Percentiles rank a stretch among this genome's conserved stretches.
phyloP scores from a whole-genome alignment of 2,888 invertebrate species.

The Ophion obscuratus region DNA sequence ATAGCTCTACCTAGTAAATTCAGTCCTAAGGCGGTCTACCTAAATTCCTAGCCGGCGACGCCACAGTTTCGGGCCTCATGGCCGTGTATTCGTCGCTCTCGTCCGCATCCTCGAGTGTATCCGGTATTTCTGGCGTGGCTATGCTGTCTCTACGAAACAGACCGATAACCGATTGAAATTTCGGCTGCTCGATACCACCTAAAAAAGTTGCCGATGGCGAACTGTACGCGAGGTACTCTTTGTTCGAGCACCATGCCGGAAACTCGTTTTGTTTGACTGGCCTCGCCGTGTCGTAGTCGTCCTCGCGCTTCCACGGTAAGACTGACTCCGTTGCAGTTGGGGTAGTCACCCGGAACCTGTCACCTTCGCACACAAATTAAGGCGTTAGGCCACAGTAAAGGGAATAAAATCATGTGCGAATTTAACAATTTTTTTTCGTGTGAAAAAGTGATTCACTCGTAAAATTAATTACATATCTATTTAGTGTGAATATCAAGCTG shows the following conservation, averaged over 20 bases:
- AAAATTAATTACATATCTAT: no score
- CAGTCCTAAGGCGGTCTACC: conserved; percentile 68
- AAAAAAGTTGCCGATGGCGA: conserved; percentile 96
- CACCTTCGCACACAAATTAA: conserved; percentile 80
- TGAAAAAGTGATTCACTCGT: no score
- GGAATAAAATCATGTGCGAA: no score
- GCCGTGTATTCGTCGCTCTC: conserved; percentile 87
- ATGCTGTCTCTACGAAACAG: conserved; percentile 94
- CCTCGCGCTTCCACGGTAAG: conserved; percentile 96
- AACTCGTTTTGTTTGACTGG: conserved; percentile 92
- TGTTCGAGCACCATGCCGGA: conserved; percentile 97
- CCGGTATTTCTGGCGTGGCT: conserved; percentile 88
- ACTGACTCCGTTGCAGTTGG: conserved; percentile 95
- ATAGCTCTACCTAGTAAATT: conserved; percentile 63
- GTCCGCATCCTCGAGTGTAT: conserved; percentile 85
- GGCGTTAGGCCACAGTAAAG: no score
- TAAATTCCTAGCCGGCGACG: conserved; percentile 79
- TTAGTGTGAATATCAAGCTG: no score
- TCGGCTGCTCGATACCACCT: conserved; percentile 95
- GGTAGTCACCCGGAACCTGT: conserved; percentile 91
- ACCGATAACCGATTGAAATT: conserved; percentile 95
- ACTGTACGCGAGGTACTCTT: conserved; percentile 95
- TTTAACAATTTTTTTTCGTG: no score
- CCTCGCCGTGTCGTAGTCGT: conserved; percentile 89
- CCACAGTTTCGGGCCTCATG: conserved; percentile 83